Conservation (phyloP, 2,888 invertebrate species). For the Pycnomerus fuliginosus region DNA sequence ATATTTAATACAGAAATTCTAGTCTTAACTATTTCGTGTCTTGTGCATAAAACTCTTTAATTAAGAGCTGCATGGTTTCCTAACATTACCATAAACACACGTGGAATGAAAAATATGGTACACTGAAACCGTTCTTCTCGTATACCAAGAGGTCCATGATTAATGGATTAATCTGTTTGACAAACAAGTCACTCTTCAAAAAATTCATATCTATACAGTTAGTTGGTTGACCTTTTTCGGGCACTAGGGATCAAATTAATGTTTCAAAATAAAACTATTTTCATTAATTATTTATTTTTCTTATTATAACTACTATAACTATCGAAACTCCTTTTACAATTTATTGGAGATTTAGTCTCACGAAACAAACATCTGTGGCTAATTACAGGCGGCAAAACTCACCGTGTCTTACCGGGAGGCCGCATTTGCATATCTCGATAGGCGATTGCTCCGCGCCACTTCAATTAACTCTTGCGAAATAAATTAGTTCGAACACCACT, state of each 20-base stretch:
- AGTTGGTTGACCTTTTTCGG: no score
- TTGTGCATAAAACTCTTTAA: slow-evolving; percentile 6
- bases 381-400: slow-evolving; percentile 18
- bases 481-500: slow-evolving; percentile 10
- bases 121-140: slow-evolving; percentile 1
- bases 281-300: no score
- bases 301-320: no score
- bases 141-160: slow-evolving; percentile 1
- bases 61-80: background rate
- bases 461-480: slow-evolving; percentile 30
- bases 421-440: slow-evolving; percentile 38
- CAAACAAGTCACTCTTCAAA: no score
- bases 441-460: slow-evolving; percentile 33
- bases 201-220: no score
- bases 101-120: slow-evolving; percentile 3
- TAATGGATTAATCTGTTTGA: slow-evolving; percentile 4
- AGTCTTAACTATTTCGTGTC: slow-evolving; percentile 3
- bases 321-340: no score
- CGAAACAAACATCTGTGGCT: slow-evolving; percentile 24
- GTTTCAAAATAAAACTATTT: no score
- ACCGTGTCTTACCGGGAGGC: slow-evolving; percentile 29
- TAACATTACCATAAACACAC: slow-evolving; percentile 3
- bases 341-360: no score
- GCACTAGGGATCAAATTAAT: no score
- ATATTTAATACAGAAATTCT: no score